Percentiles rank a stretch among this genome's conserved stretches.
These are phyloP conservation scores for Zapornia atra DNA, from an alignment of 2,113 vertebrate genomes.

Conservation along the genomic window DNA sequence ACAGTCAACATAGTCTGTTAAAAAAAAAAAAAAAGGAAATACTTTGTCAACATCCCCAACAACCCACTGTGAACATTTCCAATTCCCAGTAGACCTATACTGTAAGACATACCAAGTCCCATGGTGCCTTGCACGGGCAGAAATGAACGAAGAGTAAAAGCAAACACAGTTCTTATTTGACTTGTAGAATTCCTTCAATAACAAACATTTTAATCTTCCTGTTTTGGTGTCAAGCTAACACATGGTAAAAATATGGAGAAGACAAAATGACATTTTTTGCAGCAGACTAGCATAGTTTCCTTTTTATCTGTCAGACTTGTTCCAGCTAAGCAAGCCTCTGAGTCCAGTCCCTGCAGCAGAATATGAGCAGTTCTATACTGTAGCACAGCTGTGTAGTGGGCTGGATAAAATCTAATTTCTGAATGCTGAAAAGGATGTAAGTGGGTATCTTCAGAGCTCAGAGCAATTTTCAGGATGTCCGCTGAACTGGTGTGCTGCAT, in stretches of 20 bases:
- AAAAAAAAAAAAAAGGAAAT: conserved; percentile 42
- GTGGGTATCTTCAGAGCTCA: background rate
- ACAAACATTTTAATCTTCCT: conserved; percentile 20
- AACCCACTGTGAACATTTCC: conserved; percentile 11
- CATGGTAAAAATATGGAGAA: background rate
- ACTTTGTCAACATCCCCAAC: conserved; percentile 33
- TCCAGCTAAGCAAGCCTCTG: background rate
- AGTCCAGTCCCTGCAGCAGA: background rate
- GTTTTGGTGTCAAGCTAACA: conserved; percentile 37
- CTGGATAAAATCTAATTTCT: background rate
- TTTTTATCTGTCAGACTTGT: background rate
- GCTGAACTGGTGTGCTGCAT: background rate
- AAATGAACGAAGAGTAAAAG: background rate
- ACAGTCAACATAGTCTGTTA: background rate
- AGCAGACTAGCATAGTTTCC: background rate
- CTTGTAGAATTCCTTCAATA: background rate
- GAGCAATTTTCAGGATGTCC: background rate
- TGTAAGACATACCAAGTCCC: background rate
- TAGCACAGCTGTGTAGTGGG: background rate
- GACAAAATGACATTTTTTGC: background rate
- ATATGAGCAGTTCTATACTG: background rate
- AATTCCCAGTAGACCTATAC: conserved; percentile 7
- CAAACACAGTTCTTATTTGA: background rate
- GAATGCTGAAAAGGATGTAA: background rate
- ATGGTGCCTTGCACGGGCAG: background rate